Percentiles rank a stretch among this genome's conserved stretches.
These are phyloP conservation scores for Amia ocellicauda DNA, from an alignment of 2,113 vertebrate genomes.

Conservation along the genomic window DNA sequence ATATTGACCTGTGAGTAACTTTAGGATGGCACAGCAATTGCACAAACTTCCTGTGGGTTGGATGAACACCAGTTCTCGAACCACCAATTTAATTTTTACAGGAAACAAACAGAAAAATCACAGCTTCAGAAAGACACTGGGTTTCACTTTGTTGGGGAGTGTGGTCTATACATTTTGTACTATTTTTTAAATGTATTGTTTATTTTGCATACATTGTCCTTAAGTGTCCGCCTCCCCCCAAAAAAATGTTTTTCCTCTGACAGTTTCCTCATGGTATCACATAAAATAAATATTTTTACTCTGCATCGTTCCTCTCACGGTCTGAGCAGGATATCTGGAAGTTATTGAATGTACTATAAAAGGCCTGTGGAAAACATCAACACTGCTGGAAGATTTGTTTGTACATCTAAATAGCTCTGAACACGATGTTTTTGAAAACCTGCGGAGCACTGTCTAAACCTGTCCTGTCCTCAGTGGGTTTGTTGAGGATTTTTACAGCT, in stretches of 20 bases:
- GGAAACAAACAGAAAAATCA: background rate
- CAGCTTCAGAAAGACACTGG: background rate
- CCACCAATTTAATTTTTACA: slow-evolving; percentile 2
- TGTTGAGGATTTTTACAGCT: slow-evolving; percentile 26
- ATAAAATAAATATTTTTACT: no score
- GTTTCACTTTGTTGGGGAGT: background rate
- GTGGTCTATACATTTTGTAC: no score
- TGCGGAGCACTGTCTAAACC: slow-evolving; percentile 19
- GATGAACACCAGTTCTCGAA: background rate
- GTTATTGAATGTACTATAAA: background rate
- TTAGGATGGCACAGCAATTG: slow-evolving; percentile 1
- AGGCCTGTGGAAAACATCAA: background rate
- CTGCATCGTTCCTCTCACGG: no score
- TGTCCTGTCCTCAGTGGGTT: slow-evolving; percentile 32
- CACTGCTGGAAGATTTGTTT: no score
- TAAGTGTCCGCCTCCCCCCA: no score
- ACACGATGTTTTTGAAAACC: background rate
- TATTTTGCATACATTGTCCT: no score
- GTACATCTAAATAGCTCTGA: background rate
- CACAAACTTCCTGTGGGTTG: background rate
- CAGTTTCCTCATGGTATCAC: no score
- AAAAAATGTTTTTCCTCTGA: no score
- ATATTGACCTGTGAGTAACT: slow-evolving; percentile 13
- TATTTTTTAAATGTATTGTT: no score
- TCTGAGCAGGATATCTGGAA: background rate